Evolutionary conservation across 2,888 invertebrate genomes (phyloP), one percentile per base, ranked within the genome.

Genomic region (Punctoribates punctum): DNA sequence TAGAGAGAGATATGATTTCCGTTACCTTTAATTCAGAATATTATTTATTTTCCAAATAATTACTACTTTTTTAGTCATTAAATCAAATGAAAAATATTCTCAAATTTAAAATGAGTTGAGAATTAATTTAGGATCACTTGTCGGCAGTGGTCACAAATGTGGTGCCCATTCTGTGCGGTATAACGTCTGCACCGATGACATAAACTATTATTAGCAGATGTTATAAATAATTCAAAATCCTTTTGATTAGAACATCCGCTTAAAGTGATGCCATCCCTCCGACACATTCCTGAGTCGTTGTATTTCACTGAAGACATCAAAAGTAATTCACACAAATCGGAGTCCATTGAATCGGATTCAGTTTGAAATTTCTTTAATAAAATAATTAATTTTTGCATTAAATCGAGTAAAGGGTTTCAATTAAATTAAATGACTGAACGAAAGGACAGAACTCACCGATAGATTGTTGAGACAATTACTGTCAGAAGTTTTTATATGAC

Each of bases 311-410:
- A 51, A 23, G 73, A 48, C 25, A 73, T 29, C 20, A 15, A 13
- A 46, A 73, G 27, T 42, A 73, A 42, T 73, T 73, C 73, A 54
- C 73, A 73, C 17, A 73, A 73, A n/a, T 73, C 73, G 27, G 73
- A 73, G 48, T 73, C 73, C 17, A n/a, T 73, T 73, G 73, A 73
- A 54, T n/a, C 6, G 8, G 25, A 25, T 15, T 46, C 38, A 17
- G 48, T 17, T 42, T 73, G 73, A 48, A 46, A 73, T 73, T 25
- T 17, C 73, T 54, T 73, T 23, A 73, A n/a, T 23, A n/a, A 48
- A 51, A 51, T n/a, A 38, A 29, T 13, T 1, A 20, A 57, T n/a
- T 20, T 57, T 57, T 23, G 2, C 4, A 23, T 48, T 17, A n/a
- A n/a, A n/a, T n/a, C n/a, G n/a, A n/a, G n/a, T n/a, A n/a, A n/a